A percentile compares a stretch with the other conserved stretches of the same genome.
These are phyloP conservation scores for Drymonia ruficornis DNA, from an alignment of 2,888 invertebrate genomes.

Conservation along the genomic window DNA sequence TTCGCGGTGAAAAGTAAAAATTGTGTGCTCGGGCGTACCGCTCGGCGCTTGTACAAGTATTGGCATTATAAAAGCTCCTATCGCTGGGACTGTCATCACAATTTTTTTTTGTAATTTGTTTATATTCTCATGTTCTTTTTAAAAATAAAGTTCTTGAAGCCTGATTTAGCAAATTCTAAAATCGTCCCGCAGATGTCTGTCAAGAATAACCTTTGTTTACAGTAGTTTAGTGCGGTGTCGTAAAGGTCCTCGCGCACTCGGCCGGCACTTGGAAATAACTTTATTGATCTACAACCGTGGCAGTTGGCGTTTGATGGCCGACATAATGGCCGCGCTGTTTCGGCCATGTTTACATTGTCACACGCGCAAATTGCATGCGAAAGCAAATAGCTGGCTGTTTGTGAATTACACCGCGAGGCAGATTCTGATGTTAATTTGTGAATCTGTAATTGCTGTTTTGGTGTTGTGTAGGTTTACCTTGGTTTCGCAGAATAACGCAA, in stretches of 20 bases:
- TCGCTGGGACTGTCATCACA: no score
- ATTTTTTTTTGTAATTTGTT: no score
- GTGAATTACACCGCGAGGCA: neutral
- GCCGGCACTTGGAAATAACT: slow-evolving; percentile 50
- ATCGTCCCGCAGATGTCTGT: neutral
- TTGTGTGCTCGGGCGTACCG: no score
- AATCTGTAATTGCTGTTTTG: neutral
- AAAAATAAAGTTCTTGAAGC: no score
- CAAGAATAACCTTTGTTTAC: slow-evolving; percentile 34
- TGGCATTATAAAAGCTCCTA: no score
- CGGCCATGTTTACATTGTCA: slow-evolving; percentile 43
- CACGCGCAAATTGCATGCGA: slow-evolving; percentile 22
- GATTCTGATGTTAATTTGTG: slow-evolving; percentile 2
- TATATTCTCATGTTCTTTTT: no score
- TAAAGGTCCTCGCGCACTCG: slow-evolving; percentile 39
- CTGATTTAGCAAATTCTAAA: no score
- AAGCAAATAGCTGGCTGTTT: slow-evolving; percentile 5
- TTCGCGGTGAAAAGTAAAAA: no score
- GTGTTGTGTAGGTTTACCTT: neutral
- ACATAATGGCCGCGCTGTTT: slow-evolving; percentile 38
- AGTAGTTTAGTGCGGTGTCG: slow-evolving; percentile 30
- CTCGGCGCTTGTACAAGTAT: no score
- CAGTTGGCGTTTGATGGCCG: slow-evolving; percentile 49
- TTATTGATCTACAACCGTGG: slow-evolving; percentile 46
- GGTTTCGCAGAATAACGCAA: neutral